Conservation (phyloP, 2,113 vertebrate genomes). For the Brachyistius frenatus region DNA sequence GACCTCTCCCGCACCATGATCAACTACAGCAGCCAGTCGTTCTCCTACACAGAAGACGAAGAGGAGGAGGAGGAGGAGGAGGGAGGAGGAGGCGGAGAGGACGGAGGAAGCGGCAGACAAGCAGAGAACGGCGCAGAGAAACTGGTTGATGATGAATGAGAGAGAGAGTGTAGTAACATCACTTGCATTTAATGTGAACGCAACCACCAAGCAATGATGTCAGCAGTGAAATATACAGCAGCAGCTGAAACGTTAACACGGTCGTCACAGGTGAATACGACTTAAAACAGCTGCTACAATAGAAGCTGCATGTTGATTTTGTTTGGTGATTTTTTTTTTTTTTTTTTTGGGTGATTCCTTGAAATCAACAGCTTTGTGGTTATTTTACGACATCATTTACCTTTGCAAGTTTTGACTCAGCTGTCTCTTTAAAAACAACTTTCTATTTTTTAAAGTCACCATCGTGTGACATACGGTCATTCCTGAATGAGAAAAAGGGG, state of each 20-base stretch:
- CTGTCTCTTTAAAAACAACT: background rate
- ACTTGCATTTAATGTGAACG: conserved; percentile 24
- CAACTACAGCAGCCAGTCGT: conserved; percentile 89
- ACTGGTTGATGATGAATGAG: conserved; percentile 89
- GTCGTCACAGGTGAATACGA: conserved; percentile 23
- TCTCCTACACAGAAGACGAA: conserved; percentile 86
- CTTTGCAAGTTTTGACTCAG: background rate
- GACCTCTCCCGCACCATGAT: conserved; percentile 95
- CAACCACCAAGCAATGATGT: conserved; percentile 1
- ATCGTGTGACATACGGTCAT: background rate
- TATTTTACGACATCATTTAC: conserved; percentile 14
- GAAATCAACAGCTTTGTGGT: conserved; percentile 9
- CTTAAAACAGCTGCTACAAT: conserved; percentile 29
- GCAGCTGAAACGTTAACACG: conserved; percentile 23
- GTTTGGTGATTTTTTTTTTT: conserved; percentile 7
- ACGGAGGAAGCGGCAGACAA: conserved; percentile 53
- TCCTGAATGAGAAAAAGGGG: background rate
- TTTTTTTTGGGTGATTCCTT: background rate
- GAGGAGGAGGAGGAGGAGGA: conserved; percentile 72
- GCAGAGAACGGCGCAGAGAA: conserved; percentile 88
- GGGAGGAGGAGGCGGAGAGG: conserved; percentile 52
- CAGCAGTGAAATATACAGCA: background rate
- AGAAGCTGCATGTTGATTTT: background rate
- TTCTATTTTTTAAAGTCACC: background rate
- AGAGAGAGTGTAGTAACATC: background rate